Evolutionary conservation across 2,113 vertebrate genomes (phyloP).

Genomic region (Periophthalmodon schlosseri): DNA sequence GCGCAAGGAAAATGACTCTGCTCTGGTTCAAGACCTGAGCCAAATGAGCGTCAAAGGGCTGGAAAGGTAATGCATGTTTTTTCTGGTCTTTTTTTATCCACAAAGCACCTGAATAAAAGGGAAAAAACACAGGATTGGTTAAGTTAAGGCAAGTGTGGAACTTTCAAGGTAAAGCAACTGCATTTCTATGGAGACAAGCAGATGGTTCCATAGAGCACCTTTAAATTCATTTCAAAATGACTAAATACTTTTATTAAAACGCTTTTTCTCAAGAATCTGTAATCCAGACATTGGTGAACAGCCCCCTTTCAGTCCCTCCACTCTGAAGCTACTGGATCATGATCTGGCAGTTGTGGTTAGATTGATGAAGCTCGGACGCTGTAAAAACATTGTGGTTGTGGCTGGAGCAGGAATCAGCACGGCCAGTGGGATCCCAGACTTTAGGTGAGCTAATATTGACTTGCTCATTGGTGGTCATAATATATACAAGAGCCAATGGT

Average conservation of each 20-base stretch:
- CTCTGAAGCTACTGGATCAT: background rate
- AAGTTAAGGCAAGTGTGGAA: too few relatives aligned
- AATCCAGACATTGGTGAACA: slow-evolving; percentile 10
- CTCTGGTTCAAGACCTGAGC: slow-evolving; percentile 69
- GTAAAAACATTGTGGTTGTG: slow-evolving; percentile 78
- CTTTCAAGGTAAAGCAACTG: too few relatives aligned
- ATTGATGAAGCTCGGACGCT: slow-evolving; percentile 73
- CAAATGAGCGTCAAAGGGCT: slow-evolving; percentile 71
- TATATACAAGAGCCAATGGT: too few relatives aligned
- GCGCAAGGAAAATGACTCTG: slow-evolving; percentile 53
- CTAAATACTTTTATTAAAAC: background rate
- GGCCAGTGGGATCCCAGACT: slow-evolving; percentile 82
- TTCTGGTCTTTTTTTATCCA: too few relatives aligned
- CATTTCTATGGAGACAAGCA: too few relatives aligned
- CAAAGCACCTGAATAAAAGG: too few relatives aligned
- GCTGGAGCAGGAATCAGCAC: slow-evolving; percentile 83
- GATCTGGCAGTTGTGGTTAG: slow-evolving; percentile 76
- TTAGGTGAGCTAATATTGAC: slow-evolving; percentile 63
- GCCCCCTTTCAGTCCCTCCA: background rate
- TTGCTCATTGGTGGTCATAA: too few relatives aligned
- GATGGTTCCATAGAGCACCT: too few relatives aligned
- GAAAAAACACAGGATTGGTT: too few relatives aligned
- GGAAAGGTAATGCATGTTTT: slow-evolving; percentile 54
- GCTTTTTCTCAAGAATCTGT: background rate
- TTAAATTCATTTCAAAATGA: too few relatives aligned